A percentile compares a stretch with the other conserved stretches of the same genome.
phyloP scores from a whole-genome alignment of 2,797 vertebrate genomes.

The Oceanodroma leucorhoa region DNA sequence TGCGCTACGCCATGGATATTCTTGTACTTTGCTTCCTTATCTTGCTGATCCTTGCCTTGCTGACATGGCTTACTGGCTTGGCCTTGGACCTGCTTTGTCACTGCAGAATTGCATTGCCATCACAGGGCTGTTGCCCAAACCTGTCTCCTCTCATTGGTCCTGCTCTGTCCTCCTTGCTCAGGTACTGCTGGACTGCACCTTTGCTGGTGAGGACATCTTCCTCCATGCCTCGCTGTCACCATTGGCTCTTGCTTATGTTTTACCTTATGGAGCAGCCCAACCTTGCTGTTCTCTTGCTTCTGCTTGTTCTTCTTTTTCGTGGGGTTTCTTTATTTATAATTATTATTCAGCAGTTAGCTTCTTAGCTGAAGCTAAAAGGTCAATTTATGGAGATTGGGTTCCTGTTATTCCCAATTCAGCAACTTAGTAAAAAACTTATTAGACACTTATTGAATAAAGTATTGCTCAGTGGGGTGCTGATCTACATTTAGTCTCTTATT shows the following conservation, averaged over 20 bases:
- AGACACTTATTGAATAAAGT: not conserved
- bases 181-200: not conserved
- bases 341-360: not conserved
- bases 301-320: not conserved
- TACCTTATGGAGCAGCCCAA: not conserved
- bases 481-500: not conserved
- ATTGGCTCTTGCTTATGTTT: not conserved
- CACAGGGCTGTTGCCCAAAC: rapidly evolving
- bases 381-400: conserved; percentile 19
- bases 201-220: not conserved
- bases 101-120: not conserved
- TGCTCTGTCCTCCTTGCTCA: not conserved
- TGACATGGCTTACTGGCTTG: not conserved
- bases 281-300: not conserved
- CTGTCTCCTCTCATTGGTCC: not conserved
- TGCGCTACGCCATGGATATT: rapidly evolving
- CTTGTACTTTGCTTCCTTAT: not conserved
- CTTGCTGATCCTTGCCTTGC: not conserved
- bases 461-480: not conserved
- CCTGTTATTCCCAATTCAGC: not conserved
- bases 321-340: not conserved
- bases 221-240: rapidly evolving
- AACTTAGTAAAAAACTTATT: not conserved
- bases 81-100: not conserved
- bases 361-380: not conserved